Evolutionary conservation across 2,797 vertebrate genomes (phyloP).

Genomic region (Xenops minutus): DNA sequence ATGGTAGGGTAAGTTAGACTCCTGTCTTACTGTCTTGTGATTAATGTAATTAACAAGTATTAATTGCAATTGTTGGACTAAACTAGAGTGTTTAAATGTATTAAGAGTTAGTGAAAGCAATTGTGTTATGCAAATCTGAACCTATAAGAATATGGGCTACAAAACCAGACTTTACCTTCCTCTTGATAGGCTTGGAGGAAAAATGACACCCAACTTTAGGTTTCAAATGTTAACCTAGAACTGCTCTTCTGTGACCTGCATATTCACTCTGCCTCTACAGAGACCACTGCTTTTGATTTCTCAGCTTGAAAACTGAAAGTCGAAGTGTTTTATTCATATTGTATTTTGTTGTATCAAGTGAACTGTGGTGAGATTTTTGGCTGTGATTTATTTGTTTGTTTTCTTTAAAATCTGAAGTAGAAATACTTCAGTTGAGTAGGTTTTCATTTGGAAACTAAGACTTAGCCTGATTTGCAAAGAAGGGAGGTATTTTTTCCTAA

Average conservation of each 20-base stretch:
- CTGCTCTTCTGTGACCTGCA: not conserved
- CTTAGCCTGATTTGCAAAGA: not conserved
- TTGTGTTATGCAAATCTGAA: not conserved
- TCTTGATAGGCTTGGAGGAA: not conserved
- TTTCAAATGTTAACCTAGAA: not conserved
- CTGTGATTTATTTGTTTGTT: not conserved
- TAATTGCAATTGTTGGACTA: not conserved
- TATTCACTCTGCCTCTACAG: not conserved
- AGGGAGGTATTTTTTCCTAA: not conserved
- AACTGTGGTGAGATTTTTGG: not conserved
- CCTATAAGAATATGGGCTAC: not conserved
- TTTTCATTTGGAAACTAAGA: not conserved
- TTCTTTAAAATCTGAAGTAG: not conserved
- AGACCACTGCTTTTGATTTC: too few species aligned
- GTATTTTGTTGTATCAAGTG: not conserved
- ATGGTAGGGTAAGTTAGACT: not conserved
- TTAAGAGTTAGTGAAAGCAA: not conserved
- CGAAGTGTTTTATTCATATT: not conserved
- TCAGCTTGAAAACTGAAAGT: too few species aligned
- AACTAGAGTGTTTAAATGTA: not conserved
- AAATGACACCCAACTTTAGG: fast-evolving
- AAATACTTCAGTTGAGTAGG: not conserved
- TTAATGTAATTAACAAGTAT: not conserved
- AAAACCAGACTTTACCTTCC: not conserved
- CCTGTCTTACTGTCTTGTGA: not conserved